These are phyloP conservation scores for Climacteris rufus DNA, from an alignment of 2,113 vertebrate genomes.

Conservation along the genomic window DNA sequence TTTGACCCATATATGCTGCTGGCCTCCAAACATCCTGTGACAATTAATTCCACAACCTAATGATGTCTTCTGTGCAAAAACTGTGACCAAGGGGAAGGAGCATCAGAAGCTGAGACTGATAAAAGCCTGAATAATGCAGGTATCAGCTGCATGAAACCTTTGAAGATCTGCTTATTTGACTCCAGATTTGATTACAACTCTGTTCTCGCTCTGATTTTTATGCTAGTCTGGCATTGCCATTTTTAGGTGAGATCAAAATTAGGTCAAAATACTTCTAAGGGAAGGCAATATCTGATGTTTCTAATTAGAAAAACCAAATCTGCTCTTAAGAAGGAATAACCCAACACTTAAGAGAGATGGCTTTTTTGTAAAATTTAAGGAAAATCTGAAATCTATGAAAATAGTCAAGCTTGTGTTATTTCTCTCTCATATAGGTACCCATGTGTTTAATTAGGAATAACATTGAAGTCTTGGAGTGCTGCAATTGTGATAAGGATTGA, in stretches of 20 bases:
- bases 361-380: not conserved
- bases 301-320: not conserved
- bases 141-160: not conserved
- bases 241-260: slow-evolving; percentile 4
- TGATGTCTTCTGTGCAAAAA: not conserved
- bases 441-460: slow-evolving; percentile 47
- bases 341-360: not conserved
- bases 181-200: not conserved
- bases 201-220: not conserved
- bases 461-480: not conserved
- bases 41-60: not conserved
- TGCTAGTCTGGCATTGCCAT: not conserved
- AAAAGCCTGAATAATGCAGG: not conserved
- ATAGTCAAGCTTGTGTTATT: not conserved
- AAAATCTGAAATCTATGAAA: not conserved
- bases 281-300: not conserved
- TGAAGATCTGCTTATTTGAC: not conserved
- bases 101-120: not conserved
- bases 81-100: not conserved
- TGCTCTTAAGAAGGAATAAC: not conserved
- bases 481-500: slow-evolving; percentile 30
- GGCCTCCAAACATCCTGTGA: not conserved
- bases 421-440: not conserved
- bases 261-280: not conserved
- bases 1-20: not conserved